phyloP scores from a whole-genome alignment of 2,888 invertebrate species.

The Papilio elwesi region DNA sequence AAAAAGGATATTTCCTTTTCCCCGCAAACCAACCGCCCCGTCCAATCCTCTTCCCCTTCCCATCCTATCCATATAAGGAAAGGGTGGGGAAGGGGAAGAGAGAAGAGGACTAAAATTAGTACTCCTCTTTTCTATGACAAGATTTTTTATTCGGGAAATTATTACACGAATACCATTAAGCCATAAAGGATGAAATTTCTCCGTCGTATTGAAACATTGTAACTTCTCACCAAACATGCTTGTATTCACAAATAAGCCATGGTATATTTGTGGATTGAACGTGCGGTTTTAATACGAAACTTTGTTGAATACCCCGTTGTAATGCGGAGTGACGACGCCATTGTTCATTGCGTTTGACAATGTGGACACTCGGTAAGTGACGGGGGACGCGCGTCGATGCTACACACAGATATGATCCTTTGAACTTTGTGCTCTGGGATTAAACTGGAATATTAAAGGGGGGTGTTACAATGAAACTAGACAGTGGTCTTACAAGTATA shows the following conservation, averaged over 20 bases:
- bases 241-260: background rate
- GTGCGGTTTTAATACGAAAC: constrained; percentile 6
- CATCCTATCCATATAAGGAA: no score
- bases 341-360: constrained; percentile 32
- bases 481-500: background rate
- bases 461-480: constrained; percentile 4
- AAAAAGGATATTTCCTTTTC: no score
- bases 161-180: no score
- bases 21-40: no score
- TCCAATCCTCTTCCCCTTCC: no score
- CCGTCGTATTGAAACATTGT: no score
- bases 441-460: constrained; percentile 30
- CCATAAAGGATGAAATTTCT: no score
- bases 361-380: constrained; percentile 26
- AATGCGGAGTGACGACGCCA: constrained; percentile 22
- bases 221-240: no score
- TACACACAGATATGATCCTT: constrained; percentile 29
- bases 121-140: no score
- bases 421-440: constrained; percentile 27
- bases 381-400: constrained; percentile 24
- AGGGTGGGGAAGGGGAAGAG: no score
- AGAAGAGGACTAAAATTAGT: no score
- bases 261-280: background rate
- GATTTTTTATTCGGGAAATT: no score
- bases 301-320: constrained; percentile 28